Conservation (phyloP, 2,797 vertebrate genomes). For the Leptatherina wallacei region DNA sequence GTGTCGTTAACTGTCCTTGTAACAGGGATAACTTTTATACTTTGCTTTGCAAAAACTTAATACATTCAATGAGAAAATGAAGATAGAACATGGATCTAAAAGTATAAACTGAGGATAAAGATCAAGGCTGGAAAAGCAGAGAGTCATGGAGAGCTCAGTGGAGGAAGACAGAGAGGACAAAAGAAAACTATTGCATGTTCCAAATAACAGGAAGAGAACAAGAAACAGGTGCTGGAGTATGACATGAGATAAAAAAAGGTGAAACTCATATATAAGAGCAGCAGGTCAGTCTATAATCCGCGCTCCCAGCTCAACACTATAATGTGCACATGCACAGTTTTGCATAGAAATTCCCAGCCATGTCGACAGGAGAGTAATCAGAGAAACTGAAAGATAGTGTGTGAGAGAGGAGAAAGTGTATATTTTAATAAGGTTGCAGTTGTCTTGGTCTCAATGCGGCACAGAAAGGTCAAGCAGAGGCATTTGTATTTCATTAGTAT, state of each 20-base stretch:
- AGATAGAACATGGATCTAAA: background rate
- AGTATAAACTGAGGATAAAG: background rate
- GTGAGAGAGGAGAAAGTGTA: conserved; percentile 26
- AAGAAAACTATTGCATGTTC: background rate
- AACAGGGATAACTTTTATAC: background rate
- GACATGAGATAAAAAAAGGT: conserved; percentile 40
- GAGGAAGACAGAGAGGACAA: conserved; percentile 19
- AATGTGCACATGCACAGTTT: conserved; percentile 50
- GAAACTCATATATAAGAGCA: conserved; percentile 40
- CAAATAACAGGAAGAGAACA: conserved; percentile 8
- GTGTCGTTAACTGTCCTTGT: background rate
- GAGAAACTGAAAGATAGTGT: conserved; percentile 39
- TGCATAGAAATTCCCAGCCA: conserved; percentile 70
- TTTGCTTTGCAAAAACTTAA: background rate
- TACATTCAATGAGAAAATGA: background rate
- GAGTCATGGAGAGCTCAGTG: conserved; percentile 10
- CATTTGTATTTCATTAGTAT: conserved; percentile 70
- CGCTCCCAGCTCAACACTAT: conserved; percentile 10
- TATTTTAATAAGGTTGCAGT: conserved; percentile 64
- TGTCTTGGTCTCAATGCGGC: conserved; percentile 49
- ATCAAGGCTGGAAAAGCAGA: background rate
- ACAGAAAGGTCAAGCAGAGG: conserved; percentile 72
- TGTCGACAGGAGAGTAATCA: conserved; percentile 58
- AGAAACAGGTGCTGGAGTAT: conserved; percentile 37
- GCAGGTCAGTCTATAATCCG: conserved; percentile 64